Conservation (phyloP, 2,888 invertebrate species). For the Lepidonotus clava region DNA sequence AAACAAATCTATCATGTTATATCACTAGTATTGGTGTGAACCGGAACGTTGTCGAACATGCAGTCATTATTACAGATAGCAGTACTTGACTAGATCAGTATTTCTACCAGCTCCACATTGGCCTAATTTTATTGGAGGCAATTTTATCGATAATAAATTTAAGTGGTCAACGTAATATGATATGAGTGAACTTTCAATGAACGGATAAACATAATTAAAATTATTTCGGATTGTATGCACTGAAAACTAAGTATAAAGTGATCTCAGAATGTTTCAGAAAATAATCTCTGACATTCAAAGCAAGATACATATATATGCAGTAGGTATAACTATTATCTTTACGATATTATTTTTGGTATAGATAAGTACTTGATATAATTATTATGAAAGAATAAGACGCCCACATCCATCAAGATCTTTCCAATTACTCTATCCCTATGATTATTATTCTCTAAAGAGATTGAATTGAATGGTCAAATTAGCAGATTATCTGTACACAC, state of each 20-base stretch:
- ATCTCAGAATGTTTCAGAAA: not conserved
- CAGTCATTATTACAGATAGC: not conserved
- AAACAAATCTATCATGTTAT: not conserved
- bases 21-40: not conserved
- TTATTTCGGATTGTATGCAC: not conserved
- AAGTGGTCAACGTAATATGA: not conserved
- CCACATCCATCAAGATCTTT: not conserved
- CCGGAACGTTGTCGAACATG: not conserved
- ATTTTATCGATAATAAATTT: not conserved
- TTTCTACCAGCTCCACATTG: not conserved
- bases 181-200: not conserved
- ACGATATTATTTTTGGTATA: not conserved
- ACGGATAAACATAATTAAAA: too few relatives aligned
- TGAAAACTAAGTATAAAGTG: not conserved
- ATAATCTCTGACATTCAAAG: not conserved
- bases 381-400: not conserved
- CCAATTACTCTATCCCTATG: not conserved
- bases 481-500: not conserved
- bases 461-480: not conserved
- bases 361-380: not conserved
- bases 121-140: not conserved
- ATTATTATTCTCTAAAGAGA: not conserved
- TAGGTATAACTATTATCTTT: too few relatives aligned
- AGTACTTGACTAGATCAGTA: constrained; percentile 21
- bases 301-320: not conserved